Conservation (phyloP, 2,113 vertebrate species). For the Mesoclemmys tuberculata region DNA sequence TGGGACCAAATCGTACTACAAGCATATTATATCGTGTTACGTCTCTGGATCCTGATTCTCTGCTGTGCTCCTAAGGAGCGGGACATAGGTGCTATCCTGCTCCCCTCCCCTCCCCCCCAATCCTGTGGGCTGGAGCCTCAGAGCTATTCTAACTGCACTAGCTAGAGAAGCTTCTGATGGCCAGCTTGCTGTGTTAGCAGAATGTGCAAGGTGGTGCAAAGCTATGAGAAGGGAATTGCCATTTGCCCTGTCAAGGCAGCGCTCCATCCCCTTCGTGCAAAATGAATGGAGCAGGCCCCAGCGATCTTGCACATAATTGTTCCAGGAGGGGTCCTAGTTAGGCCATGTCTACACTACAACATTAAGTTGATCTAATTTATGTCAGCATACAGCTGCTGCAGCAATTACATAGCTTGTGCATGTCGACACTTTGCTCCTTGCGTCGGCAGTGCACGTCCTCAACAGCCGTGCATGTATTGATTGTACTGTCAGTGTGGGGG, state of each 20-base stretch:
- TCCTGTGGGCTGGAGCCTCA: neutral
- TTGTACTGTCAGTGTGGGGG: neutral
- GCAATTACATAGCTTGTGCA: neutral
- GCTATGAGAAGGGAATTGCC: neutral
- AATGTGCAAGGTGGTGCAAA: no score
- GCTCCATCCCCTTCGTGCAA: neutral
- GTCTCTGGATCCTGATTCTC: neutral
- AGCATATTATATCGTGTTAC: neutral
- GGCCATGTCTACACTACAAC: neutral
- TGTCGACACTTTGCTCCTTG: neutral
- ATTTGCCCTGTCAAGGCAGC: neutral
- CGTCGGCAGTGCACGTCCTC: neutral
- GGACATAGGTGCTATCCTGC: neutral
- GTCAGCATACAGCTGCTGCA: neutral
- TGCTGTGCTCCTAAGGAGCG: neutral
- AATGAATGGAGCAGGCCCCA: neutral
- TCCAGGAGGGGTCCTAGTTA: neutral
- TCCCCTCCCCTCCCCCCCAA: no score
- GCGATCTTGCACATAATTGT: neutral
- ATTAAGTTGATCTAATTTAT: neutral
- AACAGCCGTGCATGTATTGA: neutral
- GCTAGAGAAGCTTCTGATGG: neutral
- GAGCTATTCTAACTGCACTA: neutral
- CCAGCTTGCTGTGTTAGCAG: no score
- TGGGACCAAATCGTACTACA: neutral